These are phyloP conservation scores for Monodelphis domestica DNA, from an alignment of 2,797 vertebrate genomes.

Conservation along the genomic window DNA sequence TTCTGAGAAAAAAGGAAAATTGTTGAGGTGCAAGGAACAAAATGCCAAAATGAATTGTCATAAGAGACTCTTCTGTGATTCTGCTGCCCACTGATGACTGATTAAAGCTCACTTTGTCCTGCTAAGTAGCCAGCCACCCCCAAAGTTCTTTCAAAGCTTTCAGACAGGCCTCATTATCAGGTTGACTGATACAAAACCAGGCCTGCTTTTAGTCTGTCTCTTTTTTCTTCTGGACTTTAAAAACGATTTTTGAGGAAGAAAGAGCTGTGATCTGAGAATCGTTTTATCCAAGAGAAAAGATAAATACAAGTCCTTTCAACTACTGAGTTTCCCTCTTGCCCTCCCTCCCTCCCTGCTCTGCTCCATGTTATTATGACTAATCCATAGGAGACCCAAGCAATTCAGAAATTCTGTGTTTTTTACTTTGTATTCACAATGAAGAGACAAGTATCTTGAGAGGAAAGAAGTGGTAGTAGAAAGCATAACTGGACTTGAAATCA, in stretches of 20 bases:
- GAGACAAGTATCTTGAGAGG: background rate
- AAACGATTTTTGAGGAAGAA: background rate
- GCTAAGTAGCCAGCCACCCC: background rate
- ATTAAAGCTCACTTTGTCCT: background rate
- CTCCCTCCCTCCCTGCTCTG: background rate
- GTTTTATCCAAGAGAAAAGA: background rate
- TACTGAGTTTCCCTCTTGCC: background rate
- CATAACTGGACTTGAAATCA: background rate
- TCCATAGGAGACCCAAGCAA: background rate
- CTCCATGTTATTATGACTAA: background rate
- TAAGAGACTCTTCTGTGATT: background rate
- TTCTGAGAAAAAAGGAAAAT: background rate
- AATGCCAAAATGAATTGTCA: background rate
- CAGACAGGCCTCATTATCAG: background rate
- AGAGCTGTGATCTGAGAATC: background rate
- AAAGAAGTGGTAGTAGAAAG: background rate
- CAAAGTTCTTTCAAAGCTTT: background rate
- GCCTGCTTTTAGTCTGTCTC: background rate
- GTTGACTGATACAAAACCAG: background rate
- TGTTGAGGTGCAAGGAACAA: background rate
- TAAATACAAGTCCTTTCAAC: background rate
- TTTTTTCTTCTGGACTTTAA: background rate
- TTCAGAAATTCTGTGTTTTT: background rate
- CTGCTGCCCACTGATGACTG: background rate
- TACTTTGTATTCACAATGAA: background rate